Conservation (phyloP, 2,113 vertebrate genomes). For the Anthoscopus minutus region DNA sequence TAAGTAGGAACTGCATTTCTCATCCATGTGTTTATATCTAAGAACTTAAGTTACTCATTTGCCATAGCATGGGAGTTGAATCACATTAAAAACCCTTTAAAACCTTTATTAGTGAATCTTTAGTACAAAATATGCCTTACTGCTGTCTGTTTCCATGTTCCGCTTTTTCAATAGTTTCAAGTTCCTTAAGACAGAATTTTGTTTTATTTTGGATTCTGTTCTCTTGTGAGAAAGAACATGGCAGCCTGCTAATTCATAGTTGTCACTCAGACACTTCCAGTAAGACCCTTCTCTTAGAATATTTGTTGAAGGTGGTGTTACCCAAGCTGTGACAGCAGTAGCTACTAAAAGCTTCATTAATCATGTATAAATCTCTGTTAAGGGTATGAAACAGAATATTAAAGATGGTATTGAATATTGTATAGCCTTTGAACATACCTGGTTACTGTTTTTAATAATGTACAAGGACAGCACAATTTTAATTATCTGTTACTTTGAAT, state of each 20-base stretch:
- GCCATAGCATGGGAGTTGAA: not conserved
- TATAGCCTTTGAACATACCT: not conserved
- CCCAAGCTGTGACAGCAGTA: not conserved
- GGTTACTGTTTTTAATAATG: conserved; percentile 25
- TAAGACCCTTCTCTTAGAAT: not conserved
- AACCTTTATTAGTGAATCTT: not conserved
- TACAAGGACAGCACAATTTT: not conserved
- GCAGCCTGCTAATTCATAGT: not conserved
- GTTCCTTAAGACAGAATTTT: not conserved
- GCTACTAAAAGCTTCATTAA: conserved; percentile 21
- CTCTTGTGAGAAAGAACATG: not conserved
- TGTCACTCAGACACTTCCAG: not conserved
- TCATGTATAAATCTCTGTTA: conserved; percentile 7
- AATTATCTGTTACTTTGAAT: conserved; percentile 15
- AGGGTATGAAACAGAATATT: conserved; percentile 7
- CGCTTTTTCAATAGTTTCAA: not conserved
- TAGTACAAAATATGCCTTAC: not conserved
- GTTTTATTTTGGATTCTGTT: not conserved
- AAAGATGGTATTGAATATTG: not conserved
- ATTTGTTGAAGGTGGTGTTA: not conserved
- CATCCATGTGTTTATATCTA: not conserved
- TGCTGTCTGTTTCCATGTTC: not conserved
- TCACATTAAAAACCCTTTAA: not conserved
- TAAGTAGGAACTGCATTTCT: not conserved
- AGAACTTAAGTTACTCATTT: not conserved